phyloP scores from a whole-genome alignment of 2,888 invertebrate genomes.

The Hirudinaria manillensis region DNA sequence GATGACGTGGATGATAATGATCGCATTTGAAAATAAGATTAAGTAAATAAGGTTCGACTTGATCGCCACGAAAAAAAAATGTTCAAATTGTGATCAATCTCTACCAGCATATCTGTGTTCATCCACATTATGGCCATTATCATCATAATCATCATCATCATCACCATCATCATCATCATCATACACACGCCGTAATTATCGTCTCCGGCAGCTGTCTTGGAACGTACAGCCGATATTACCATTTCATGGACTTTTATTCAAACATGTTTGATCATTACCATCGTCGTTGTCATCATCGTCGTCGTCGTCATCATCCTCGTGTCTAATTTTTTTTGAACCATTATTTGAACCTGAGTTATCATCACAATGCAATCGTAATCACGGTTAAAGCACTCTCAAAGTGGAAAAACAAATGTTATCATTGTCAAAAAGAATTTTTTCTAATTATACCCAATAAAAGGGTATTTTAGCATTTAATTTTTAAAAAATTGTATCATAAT shows the following conservation, averaged over 20 bases:
- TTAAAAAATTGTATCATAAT: too few species aligned
- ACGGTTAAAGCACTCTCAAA: neutral
- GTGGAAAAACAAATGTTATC: neutral
- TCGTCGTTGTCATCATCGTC: slow-evolving; percentile 33
- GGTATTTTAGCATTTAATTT: too few species aligned
- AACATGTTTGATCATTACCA: slow-evolving; percentile 33
- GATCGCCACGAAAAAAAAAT: neutral
- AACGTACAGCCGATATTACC: slow-evolving; percentile 27
- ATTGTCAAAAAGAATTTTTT: neutral
- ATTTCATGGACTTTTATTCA: too few species aligned
- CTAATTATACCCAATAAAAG: too few species aligned
- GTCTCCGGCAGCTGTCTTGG: slow-evolving; percentile 27
- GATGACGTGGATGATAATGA: slow-evolving; percentile 16
- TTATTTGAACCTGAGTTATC: neutral
- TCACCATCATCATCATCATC: slow-evolving; percentile 33
- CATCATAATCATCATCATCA: slow-evolving; percentile 25
- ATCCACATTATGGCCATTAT: slow-evolving; percentile 31
- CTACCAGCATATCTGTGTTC: slow-evolving; percentile 23
- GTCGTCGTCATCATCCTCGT: slow-evolving; percentile 35
- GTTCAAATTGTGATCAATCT: slow-evolving; percentile 13
- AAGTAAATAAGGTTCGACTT: neutral
- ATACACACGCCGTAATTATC: slow-evolving; percentile 30
- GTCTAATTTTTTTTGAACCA: slow-evolving; percentile 31
- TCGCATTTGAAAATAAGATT: neutral
- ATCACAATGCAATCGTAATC: neutral